These are phyloP conservation scores for Pseudochromis fuscus DNA, from an alignment of 2,797 vertebrate genomes.

Conservation along the genomic window DNA sequence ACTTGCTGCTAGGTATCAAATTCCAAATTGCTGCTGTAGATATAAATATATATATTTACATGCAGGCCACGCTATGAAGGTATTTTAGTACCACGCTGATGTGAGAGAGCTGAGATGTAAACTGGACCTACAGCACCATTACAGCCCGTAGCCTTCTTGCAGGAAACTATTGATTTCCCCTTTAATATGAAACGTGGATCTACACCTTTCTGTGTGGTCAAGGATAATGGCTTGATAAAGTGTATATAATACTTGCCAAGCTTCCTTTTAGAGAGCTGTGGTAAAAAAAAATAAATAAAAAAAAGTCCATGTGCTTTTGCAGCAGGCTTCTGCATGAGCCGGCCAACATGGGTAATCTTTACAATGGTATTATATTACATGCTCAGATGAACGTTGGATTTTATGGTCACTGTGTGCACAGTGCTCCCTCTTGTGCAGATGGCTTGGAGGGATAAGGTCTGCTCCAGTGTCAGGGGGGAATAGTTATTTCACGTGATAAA, in stretches of 20 bases:
- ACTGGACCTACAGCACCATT: slow-evolving; percentile 40
- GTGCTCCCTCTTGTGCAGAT: slow-evolving; percentile 59
- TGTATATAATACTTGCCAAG: slow-evolving; percentile 65
- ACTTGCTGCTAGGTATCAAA: slow-evolving; percentile 1
- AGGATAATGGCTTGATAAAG: slow-evolving; percentile 69
- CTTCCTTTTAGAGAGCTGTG: slow-evolving; percentile 49
- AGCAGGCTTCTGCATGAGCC: slow-evolving; percentile 34
- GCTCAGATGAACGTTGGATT: slow-evolving; percentile 73
- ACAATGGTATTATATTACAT: slow-evolving; percentile 73
- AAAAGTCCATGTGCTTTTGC: slow-evolving; percentile 56
- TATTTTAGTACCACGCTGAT: not conserved
- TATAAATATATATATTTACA: slow-evolving; percentile 1
- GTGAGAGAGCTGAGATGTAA: slow-evolving; percentile 30
- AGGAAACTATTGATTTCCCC: slow-evolving; percentile 61
- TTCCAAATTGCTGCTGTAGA: not conserved
- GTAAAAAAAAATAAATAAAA: slow-evolving; percentile 58
- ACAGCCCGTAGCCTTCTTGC: slow-evolving; percentile 22
- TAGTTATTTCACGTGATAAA: slow-evolving; percentile 72
- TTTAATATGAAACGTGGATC: slow-evolving; percentile 71
- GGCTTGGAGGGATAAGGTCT: slow-evolving; percentile 66
- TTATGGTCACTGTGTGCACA: slow-evolving; percentile 65
- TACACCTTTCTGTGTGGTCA: slow-evolving; percentile 54
- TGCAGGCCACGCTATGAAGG: slow-evolving; percentile 2
- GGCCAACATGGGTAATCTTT: slow-evolving; percentile 60
- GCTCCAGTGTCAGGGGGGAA: slow-evolving; percentile 53